Base-by-base conservation (phyloP, 2,797 vertebrate genomes). In the Mallotus villosus region DNA sequence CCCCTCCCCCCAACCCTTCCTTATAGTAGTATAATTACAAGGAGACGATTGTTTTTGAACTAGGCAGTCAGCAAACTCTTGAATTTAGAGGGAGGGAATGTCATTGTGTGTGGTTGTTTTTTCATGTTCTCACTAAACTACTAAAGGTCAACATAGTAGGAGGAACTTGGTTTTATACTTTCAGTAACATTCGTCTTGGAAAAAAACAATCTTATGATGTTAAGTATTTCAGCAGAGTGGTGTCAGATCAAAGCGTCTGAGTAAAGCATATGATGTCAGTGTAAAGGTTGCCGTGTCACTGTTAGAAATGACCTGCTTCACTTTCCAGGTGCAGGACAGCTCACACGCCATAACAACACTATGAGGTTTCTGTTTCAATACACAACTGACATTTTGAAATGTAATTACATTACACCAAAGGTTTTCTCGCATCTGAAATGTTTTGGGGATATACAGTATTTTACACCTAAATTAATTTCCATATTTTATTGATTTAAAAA, bases 1-100 rank as follows among this genome's bases (percentile, higher is more conserved):
- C 37, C 11, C 41, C 41, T 46, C 11, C 51, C 51, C 51, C 51
- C 16, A 25, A 60, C 21, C 41, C 55, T 25, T 69, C 49, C 17
- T 69, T 72, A 74, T 75, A 74, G 63, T 76, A 41, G 63, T 76
- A 41, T 76, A 79, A 80, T 80, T 78, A 80, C 81, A 83, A 78
- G 76, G 73, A 75, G 51, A 49, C 41, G 66, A 78, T 67, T 78
- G 77, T 75, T 81, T 60, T 59, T 4, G 51, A 55, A 55, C 51
- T n/a, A 55, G 49, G 17, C 49, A 51, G 14, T 51, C 19, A 17
- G 19, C 51, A 55, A 55, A 6, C 12, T 60, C 21, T 60, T 60
- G 9, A 59, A 22, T 60, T 11, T 17, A 55, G 19, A 17, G 51
- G 16, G 19, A 55, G 16, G 17, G 7, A n/a, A 5, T n/a, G 1